Conservation (phyloP, 2,888 invertebrate genomes). For the Acleris literana region DNA sequence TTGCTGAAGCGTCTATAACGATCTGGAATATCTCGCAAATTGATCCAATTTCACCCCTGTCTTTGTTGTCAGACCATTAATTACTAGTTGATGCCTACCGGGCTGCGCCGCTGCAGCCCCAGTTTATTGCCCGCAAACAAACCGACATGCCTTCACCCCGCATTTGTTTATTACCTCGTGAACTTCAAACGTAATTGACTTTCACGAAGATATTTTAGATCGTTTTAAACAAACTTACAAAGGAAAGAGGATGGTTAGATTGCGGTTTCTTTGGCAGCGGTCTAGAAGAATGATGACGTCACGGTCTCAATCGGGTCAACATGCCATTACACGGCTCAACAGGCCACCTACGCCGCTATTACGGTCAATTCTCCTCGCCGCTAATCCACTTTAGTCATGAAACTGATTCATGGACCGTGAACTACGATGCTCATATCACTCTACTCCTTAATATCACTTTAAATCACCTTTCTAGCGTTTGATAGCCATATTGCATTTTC, state of each 20-base stretch:
- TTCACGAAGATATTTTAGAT: constrained; percentile 56
- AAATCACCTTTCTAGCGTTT: too few relatives aligned
- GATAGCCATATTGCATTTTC: background rate
- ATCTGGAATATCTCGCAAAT: constrained; percentile 72
- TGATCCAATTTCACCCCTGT: constrained; percentile 77
- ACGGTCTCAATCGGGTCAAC: constrained; percentile 23
- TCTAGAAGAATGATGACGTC: constrained; percentile 30
- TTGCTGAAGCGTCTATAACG: constrained; percentile 55
- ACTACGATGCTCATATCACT: background rate
- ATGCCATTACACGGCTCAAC: background rate
- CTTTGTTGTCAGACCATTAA: constrained; percentile 72
- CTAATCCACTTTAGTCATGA: constrained; percentile 25
- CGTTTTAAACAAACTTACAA: constrained; percentile 24
- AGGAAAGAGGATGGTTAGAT: constrained; percentile 9
- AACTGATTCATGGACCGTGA: constrained; percentile 13
- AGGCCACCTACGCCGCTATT: constrained; percentile 63
- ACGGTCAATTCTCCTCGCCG: constrained; percentile 53
- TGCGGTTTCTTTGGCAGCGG: constrained; percentile 17
- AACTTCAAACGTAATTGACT: constrained; percentile 66
- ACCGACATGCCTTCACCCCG: constrained; percentile 72
- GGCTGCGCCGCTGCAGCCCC: constrained; percentile 56
- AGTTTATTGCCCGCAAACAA: constrained; percentile 79
- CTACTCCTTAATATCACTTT: background rate
- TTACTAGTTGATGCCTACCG: constrained; percentile 69
- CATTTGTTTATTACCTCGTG: constrained; percentile 70